These are phyloP conservation scores for Beris morrisii DNA, from an alignment of 2,888 invertebrate species.

Conservation along the genomic window DNA sequence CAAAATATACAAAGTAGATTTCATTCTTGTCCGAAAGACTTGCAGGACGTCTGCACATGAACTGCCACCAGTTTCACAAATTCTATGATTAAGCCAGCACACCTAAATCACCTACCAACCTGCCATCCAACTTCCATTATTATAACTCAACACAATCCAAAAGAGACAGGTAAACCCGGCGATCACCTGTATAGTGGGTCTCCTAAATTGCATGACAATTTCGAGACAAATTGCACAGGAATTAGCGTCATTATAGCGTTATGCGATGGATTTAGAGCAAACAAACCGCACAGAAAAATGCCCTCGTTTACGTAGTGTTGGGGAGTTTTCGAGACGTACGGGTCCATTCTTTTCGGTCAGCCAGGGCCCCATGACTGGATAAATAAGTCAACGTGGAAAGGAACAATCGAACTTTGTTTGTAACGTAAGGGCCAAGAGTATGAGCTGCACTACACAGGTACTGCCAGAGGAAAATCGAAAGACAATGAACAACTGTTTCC, in stretches of 20 bases:
- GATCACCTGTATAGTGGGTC: slow-evolving; percentile 2
- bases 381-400: neutral
- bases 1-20: too few relatives aligned
- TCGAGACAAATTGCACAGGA: slow-evolving; percentile 35
- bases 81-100: neutral
- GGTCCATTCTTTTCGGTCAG: too few relatives aligned
- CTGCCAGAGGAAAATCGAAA: neutral
- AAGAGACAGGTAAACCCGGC: neutral
- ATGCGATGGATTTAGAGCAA: slow-evolving; percentile 30
- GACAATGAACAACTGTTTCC: slow-evolving; percentile 23
- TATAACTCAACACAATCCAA: too few relatives aligned
- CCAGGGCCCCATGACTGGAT: too few relatives aligned
- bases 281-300: neutral
- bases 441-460: neutral
- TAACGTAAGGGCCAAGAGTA: neutral
- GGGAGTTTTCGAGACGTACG: neutral
- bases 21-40: too few relatives aligned
- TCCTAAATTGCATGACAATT: slow-evolving; percentile 36
- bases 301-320: neutral
- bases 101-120: neutral
- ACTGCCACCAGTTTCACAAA: neutral
- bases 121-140: neutral
- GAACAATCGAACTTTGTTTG: neutral
- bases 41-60: neutral
- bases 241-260: slow-evolving; percentile 33